Evolutionary conservation across 64 coral and sea anemone species (phyloP), one percentile per base, ranked within the genome.

Genomic region (Stylophora pistillata): DNA sequence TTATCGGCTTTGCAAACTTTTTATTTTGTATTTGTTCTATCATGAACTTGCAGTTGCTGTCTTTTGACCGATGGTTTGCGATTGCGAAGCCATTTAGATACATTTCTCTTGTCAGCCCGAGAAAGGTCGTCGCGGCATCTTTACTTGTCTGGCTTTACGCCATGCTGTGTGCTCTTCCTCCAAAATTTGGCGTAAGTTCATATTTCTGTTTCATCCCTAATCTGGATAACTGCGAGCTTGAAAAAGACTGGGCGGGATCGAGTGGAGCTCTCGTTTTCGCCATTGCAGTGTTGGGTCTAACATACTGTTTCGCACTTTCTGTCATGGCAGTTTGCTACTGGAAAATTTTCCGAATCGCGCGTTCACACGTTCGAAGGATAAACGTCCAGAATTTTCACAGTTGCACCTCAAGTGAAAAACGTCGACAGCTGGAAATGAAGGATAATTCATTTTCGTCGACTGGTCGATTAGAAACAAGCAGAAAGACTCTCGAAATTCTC

Each of bases 1-100:
- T 89, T 55, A 30, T 64, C 5, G 91, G 86, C 15, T 88, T 93
- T 89, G 86, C 30, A 32, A 93, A 88, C 65, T 88, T 93, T 27
- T 83, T 93, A 23, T 93, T 93, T 29, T 93, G 91, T 33, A 93
- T 93, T 18, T 88, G 86, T 30, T 88, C 86, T 28, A 88, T 93
- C 23, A 93, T 93, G 77, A 93, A 64, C 58, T 56, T 93, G 17
- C 59, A 72, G 13, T 23, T 93, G 28, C 41, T 93, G 16, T 93
- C 91, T 18, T 21, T 93, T 18, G 91, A 93, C 54, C 91, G 91
- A 55, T 93, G 79, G 59, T 82, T 93, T 88, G 77, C 91, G 3
- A 93, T 93, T 34, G 41, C 77, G 1, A 89, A 62, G 31, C 91
- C 91, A 10, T 93, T 89, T 31, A 78, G 41, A 7, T 93, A 93